Evolutionary conservation across 2,888 invertebrate genomes (phyloP).

Genomic region (Caenorhabditis macrosperma): DNA sequence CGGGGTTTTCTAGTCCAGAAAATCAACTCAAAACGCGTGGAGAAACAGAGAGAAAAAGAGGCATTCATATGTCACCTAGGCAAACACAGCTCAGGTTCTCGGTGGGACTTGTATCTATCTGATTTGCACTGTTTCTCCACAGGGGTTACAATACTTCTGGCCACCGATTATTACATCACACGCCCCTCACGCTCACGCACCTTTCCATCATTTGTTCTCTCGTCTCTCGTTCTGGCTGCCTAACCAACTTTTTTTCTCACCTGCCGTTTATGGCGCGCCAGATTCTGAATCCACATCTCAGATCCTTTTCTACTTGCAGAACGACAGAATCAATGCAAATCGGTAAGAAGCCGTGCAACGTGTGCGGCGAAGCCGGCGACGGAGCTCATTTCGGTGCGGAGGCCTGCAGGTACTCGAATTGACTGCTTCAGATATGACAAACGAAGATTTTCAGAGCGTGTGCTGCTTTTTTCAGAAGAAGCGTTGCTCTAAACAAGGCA

Average conservation of each 20-base stretch:
- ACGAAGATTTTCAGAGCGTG: slow-evolving; percentile 71
- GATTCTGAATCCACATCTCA: neutral
- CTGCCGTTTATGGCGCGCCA: neutral
- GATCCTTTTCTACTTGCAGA: neutral
- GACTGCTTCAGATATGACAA: too few species aligned
- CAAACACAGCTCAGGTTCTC: slow-evolving; percentile 36
- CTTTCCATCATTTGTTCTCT: slow-evolving; percentile 2
- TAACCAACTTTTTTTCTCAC: neutral
- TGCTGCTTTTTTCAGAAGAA: slow-evolving; percentile 76
- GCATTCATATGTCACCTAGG: slow-evolving; percentile 38
- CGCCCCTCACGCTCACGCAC: slow-evolving; percentile 19
- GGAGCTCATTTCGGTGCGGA: slow-evolving; percentile 69
- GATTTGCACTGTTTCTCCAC: neutral
- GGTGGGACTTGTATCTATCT: neutral
- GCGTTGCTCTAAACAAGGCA: slow-evolving; percentile 72
- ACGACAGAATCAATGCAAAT: slow-evolving; percentile 11
- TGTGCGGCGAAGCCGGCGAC: slow-evolving; percentile 66
- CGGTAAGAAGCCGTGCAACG: slow-evolving; percentile 55
- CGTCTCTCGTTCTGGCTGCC: neutral
- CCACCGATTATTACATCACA: slow-evolving; percentile 46
- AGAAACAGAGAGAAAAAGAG: slow-evolving; percentile 2
- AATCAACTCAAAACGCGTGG: neutral
- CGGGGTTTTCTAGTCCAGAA: neutral
- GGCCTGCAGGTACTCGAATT: slow-evolving; percentile 61
- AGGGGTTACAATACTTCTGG: neutral